Base-by-base conservation (phyloP, 2,888 invertebrate genomes). In the Philaethria dido region DNA sequence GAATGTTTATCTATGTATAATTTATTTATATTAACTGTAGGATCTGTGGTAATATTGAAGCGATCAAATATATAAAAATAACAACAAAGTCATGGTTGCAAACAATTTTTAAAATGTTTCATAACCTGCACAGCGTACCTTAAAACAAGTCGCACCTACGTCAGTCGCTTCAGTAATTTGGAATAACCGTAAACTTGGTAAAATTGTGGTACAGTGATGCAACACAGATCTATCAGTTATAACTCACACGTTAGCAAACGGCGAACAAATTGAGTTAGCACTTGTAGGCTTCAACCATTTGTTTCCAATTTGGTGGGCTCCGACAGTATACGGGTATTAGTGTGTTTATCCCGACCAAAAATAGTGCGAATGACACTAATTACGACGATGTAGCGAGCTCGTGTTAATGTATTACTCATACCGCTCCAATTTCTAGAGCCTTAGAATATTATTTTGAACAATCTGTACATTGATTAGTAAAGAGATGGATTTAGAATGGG, bases 281-380 rank as follows among this genome's bases (percentile, higher is more conserved):
- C 89, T 74, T 82, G 75, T 74, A 79, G 81, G 78, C 81, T 79
- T 80, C 79, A 79, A 87, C 87, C 84, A 89, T 89, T 91, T 88
- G 87, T 82, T 85, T 83, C 89, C 88, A 91, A 92, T 89, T 91
- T 89, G 87, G 87, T 86, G 81, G 77, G 78, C 79, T 74, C 84
- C 87, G 85, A 89, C 90, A 91, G 85, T 86, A 82, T 87, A 81
- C 81, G 84, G 87, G 83, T n/a, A 57, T 5, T 16, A 42, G 42
- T 57, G 52, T 90, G 89, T 91, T 90, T 86, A 92, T 92, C 92
- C 89, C 89, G 80, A 88, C 88, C 88, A 86, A 88, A 89, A 90
- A 89, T 81, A 89, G 89, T 90, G 89, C 89, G 85, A 91, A 91
- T 88, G 91, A 89, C 89, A 89, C 92, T 92, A 92, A 92, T 91